Conservation (phyloP, 2,113 vertebrate species). For the Pogonocichla stellata region DNA sequence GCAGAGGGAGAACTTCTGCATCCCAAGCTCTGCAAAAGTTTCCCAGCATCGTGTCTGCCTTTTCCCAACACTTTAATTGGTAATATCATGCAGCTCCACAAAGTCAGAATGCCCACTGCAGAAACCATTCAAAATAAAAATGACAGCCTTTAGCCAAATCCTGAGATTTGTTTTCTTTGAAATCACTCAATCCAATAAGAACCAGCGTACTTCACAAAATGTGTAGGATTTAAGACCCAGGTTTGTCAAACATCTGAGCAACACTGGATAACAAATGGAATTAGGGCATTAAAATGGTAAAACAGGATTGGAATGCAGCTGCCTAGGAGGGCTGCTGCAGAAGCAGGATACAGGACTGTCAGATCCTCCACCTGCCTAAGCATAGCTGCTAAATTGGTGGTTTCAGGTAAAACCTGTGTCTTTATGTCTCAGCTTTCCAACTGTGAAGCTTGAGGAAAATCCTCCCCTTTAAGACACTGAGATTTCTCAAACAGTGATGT, state of each 20-base stretch:
- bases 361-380: not conserved
- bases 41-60: accelerated
- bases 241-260: not conserved
- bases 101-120: not conserved
- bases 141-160: not conserved
- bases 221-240: not conserved
- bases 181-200: not conserved
- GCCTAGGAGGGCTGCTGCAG: not conserved
- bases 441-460: not conserved
- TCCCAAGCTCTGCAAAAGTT: not conserved
- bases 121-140: not conserved
- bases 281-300: not conserved
- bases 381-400: not conserved
- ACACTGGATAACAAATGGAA: not conserved
- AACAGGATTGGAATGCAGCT: not conserved
- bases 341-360: not conserved
- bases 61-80: not conserved
- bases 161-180: not conserved
- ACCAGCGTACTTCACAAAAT: not conserved
- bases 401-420: not conserved
- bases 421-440: not conserved
- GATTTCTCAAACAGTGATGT: not conserved
- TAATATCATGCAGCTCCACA: not conserved
- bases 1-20: not conserved
- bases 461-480: not conserved